Evolutionary conservation across 2,888 invertebrate genomes (phyloP), one percentile per base, ranked within the genome.

Genomic region (Elysia crispata): DNA sequence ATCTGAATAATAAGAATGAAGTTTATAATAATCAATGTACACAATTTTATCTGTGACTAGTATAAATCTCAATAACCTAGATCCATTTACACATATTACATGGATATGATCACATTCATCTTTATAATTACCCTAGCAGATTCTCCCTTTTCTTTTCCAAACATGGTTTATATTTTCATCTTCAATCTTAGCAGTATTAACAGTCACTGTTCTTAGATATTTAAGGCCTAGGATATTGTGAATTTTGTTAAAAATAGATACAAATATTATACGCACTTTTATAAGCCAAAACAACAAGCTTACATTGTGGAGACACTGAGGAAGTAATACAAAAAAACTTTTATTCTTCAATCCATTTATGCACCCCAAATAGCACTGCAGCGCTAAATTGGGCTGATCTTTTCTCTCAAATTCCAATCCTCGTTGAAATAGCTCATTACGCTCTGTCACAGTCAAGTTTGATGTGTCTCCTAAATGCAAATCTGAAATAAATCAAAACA

Each of bases 291-390:
- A n/a, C n/a, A n/a, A n/a, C n/a, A n/a, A n/a, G 18, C n/a, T 86
- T 82, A 90, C 90, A 85, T 88, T 88, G 82, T 89, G 86, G 15
- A 91, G 86, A 75, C 91, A 91, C 82, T 90, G 89, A 50, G 91
- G 90, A 66, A 91, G 82, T 23, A 88, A 85, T 6, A 86, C 81
- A 83, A 91, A 91, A 30, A 83, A 83, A 23, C 86, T 86, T 66
- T 86, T 82, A 23, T 84, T 83, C 60, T 86, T 84, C 15, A 90
- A 83, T 18, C 89, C 88, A 6, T 83, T 84, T 50, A 91, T 81
- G 83, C 91, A 89, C 57, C 83, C 86, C 41, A 89, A 83, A 85
- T 89, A 91, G 80, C 88, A 89, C 79, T 87, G 88, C 50, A 91
- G 83, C 31, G 91, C 90, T 20, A 81, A 75, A 6, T 86, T 82